phyloP scores from a whole-genome alignment of 2,113 vertebrate species.

The Synodontis membranacea region DNA sequence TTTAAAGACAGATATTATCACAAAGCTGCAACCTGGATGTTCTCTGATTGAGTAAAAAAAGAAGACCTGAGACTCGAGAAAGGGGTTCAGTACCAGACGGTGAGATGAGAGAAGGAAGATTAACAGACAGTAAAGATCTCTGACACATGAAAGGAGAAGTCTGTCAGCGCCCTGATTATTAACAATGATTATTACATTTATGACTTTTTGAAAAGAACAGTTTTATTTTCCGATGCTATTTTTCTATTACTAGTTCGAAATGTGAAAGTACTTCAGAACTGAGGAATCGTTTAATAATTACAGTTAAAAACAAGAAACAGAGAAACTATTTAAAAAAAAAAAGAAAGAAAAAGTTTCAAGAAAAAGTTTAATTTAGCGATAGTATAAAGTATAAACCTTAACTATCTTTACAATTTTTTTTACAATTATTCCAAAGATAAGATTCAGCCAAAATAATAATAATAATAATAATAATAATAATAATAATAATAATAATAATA shows the following conservation, averaged over 20 bases:
- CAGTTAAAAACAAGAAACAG: too few relatives aligned
- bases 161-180: neutral
- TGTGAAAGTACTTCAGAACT: too few relatives aligned
- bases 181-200: neutral
- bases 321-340: too few relatives aligned
- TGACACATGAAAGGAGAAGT: neutral
- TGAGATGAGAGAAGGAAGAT: neutral
- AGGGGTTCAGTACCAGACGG: neutral
- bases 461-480: too few relatives aligned
- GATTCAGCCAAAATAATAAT: neutral
- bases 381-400: too few relatives aligned
- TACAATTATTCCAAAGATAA: neutral
- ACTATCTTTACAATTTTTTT: neutral
- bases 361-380: neutral
- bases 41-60: neutral
- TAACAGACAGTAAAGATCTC: neutral
- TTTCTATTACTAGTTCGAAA: too few relatives aligned
- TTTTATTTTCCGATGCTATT: too few relatives aligned
- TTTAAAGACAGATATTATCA: neutral
- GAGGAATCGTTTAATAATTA: too few relatives aligned
- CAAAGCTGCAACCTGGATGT: neutral
- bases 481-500: too few relatives aligned
- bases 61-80: neutral
- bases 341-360: neutral
- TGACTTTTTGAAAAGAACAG: too few relatives aligned